Conservation (phyloP, 1,140 invertebrate species). For the Drosophila nigrodunni region DNA sequence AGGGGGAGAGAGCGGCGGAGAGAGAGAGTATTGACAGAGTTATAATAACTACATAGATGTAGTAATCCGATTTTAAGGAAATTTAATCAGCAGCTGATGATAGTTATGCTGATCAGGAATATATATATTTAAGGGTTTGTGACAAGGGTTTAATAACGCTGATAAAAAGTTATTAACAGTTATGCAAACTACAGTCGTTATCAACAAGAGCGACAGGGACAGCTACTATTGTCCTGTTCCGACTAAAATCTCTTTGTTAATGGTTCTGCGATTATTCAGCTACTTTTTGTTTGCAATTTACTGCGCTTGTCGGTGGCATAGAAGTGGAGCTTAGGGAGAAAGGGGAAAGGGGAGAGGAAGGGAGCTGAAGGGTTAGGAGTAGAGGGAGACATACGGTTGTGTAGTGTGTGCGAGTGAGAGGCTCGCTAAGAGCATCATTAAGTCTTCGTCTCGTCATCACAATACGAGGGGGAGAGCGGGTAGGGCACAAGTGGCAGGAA, state of each 20-base stretch:
- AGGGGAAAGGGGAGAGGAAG: background rate
- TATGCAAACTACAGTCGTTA: too few species aligned
- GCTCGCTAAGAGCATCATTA: conserved; percentile 66
- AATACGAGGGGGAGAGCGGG: conserved; percentile 10
- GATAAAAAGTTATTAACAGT: too few species aligned
- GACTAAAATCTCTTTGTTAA: conserved; percentile 52
- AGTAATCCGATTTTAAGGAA: too few species aligned
- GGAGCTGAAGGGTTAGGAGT: conserved; percentile 37
- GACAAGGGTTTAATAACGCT: too few species aligned
- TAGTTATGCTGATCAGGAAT: too few species aligned
- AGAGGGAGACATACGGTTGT: conserved; percentile 18
- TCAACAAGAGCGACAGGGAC: background rate
- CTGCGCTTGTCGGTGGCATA: conserved; percentile 10
- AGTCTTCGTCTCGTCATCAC: conserved; percentile 50
- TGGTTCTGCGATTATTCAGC: conserved; percentile 49
- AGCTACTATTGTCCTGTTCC: conserved; percentile 36
- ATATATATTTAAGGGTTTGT: too few species aligned
- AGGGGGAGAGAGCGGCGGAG: too few species aligned
- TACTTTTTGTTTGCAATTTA: conserved; percentile 53
- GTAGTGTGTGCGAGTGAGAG: conserved; percentile 38
- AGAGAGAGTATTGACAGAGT: too few species aligned
- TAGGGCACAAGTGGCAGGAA: conserved; percentile 20
- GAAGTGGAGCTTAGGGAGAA: background rate
- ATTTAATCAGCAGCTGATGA: too few species aligned
- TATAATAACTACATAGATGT: too few species aligned